These are phyloP conservation scores for Battus philenor DNA, from an alignment of 1,140 invertebrate species.

Conservation along the genomic window DNA sequence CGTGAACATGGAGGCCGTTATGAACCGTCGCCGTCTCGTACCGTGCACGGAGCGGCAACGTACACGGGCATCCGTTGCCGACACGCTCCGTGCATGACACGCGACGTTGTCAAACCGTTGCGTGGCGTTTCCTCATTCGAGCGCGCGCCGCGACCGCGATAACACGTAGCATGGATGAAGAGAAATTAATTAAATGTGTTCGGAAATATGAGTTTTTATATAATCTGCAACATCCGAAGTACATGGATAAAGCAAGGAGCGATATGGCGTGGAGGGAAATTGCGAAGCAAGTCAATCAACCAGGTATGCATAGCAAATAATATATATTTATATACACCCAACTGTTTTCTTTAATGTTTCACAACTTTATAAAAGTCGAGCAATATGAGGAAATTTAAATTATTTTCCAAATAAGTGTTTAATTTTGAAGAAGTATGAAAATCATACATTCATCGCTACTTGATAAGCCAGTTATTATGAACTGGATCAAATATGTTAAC, in stretches of 20 bases:
- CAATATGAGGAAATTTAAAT: too few species aligned
- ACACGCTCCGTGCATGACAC: constrained; percentile 1
- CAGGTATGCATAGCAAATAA: constrained; percentile 11
- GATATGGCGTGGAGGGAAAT: constrained; percentile 24
- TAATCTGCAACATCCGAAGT: constrained; percentile 28
- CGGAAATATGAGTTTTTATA: constrained; percentile 29
- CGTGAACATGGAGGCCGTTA: too few species aligned
- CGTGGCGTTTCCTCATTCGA: background rate
- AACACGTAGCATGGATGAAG: constrained; percentile 20
- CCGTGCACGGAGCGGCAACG: too few species aligned
- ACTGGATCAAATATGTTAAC: too few species aligned
- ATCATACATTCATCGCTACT: too few species aligned
- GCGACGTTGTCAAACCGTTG: constrained; percentile 11
- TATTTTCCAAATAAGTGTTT: too few species aligned
- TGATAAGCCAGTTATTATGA: too few species aligned
- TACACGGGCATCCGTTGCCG: background rate
- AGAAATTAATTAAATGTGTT: constrained; percentile 24
- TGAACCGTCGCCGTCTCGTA: constrained; percentile 1
- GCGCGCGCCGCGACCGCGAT: constrained; percentile 3
- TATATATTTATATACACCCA: too few species aligned
- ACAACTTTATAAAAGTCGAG: too few species aligned
- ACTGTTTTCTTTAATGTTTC: too few species aligned
- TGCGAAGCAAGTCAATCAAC: constrained; percentile 18
- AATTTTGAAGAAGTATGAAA: too few species aligned
- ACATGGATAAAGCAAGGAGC: constrained; percentile 25